These are phyloP conservation scores for Heliconius melpomene DNA, from an alignment of 1,140 invertebrate species.

Conservation along the genomic window DNA sequence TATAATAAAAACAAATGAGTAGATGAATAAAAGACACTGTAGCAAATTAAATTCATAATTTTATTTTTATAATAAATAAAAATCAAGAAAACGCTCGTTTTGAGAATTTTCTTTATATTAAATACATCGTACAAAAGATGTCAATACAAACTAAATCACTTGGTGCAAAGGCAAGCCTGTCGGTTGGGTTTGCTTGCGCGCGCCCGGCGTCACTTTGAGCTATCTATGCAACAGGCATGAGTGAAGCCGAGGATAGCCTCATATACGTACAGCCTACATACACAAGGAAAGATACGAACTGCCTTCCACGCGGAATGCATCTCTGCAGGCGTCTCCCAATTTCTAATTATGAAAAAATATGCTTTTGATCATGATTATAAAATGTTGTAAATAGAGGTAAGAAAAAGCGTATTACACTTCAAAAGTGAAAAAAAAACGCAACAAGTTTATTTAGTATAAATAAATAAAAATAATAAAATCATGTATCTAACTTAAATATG, in stretches of 20 bases:
- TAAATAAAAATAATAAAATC: constrained; percentile 78
- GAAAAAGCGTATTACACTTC: constrained; percentile 78
- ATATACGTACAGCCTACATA: constrained; percentile 55
- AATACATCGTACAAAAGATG: constrained; percentile 81
- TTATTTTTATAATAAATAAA: constrained; percentile 81
- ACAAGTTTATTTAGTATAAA: constrained; percentile 69
- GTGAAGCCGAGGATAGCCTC: constrained; percentile 76
- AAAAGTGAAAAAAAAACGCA: constrained; percentile 73
- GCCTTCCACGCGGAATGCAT: constrained; percentile 70
- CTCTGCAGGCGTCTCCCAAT: constrained; percentile 64
- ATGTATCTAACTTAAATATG: constrained; percentile 76
- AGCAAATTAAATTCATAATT: constrained; percentile 81
- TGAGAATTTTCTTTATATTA: constrained; percentile 78
- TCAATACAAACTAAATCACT: constrained; percentile 81
- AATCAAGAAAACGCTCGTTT: constrained; percentile 78
- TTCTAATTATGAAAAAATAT: constrained; percentile 67
- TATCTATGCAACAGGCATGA: constrained; percentile 65
- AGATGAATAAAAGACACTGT: constrained; percentile 64
- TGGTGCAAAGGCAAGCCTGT: constrained; percentile 81
- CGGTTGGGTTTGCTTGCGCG: constrained; percentile 59
- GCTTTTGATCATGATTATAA: constrained; percentile 78
- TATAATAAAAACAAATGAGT: background rate
- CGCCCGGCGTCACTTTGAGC: constrained; percentile 53
- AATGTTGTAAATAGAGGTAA: constrained; percentile 76
- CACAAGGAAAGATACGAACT: constrained; percentile 68